Evolutionary conservation across 2,797 vertebrate genomes (phyloP), one percentile per base, ranked within the genome.

Genomic region (Apodemus agrarius): DNA sequence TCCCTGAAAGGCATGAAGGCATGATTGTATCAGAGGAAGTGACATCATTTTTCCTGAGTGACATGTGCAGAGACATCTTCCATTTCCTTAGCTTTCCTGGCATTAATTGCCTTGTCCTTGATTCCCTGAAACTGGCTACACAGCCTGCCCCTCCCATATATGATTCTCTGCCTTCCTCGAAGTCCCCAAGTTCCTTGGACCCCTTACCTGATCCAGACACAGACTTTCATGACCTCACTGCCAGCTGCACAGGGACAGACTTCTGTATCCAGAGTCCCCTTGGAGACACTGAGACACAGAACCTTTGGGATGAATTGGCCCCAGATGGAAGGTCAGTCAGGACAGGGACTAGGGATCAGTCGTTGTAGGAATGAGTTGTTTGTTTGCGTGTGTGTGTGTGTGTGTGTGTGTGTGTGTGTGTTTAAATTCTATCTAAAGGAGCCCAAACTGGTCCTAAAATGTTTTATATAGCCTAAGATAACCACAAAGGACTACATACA

Each of bases 31-130:
- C 43, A 72, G 69, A 90, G 89, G 78, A 89, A 74, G 49, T 54
- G 40, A 16, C 34, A 6, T 49, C 11, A 13, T 16, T 46, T 12
- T 74, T 26, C 74, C 81, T 17, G 52, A 59, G 49, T 72, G 57
- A 49, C 21, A 78, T 1, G 2, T 8, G 6, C 34, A 40, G 91
- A 37, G 29, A 17, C 0, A 0, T 16, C 17, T 59, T 63, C 61
- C 10, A 34, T 24, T 49, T 4, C 10, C 13, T 89, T 31, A 8
- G n/a, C 61, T 80, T 72, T 57, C 89, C 37, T 43, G 29, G 34
- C 49, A 9, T 4, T 10, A 1, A 16, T 1, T 1, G 3, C 34
- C n/a, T 72, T 14, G n/a, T 40, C 12, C 14, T 3, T 0, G 0
- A 6, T 40, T n/a, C 12, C 40, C 61, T 34, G 4, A 2, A 1